Base-by-base conservation (phyloP, 92 coral and sea anemone species). In the Phenganax marumi region DNA sequence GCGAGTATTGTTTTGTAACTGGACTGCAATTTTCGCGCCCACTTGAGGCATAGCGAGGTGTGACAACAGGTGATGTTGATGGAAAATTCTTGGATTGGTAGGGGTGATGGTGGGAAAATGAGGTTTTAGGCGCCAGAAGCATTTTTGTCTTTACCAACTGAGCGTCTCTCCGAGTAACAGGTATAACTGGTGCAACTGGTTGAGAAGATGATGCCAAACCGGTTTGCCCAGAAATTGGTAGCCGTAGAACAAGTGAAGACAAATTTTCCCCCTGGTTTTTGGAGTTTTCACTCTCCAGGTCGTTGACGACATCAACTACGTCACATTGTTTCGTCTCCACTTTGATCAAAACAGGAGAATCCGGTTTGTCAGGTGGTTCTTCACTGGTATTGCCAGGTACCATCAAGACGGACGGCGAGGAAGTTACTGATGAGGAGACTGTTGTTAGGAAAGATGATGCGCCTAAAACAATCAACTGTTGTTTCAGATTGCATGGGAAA, bases 11-110 rank as follows among this genome's bases (percentile, higher is more conserved):
- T 73, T 26, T 75, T 17, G 55, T 57, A 21, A 46, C 53, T 24
- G 47, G 77, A 50, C 68, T 25, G 84, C 72, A 70, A 66, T 68
- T 39, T 78, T n/a, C 84, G 76, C 49, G 82, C 53, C 53, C 85
- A 48, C 18, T 50, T 54, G 87, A 55, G 43, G 80, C 58, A 74
- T 16, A 66, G 52, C 68, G 63, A 10, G 70, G 69, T 70, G 76
- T 25, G 87, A 46, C 49, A 52, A 64, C 19, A 49, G 64, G 43
- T 50, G 56, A 62, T 73, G 83, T 81, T 55, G 81, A 77, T 66
- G 79, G 11, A 55, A 18, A 54, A 51, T 23, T 39, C 24, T 74
- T 84, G 53, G 81, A 33, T 73, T 75, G 66, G 53, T 54, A 26
- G 46, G 81, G 62, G 24, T 21, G 54, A 18, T 26, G 23, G 66